Evolutionary conservation across 2,113 vertebrate genomes (phyloP).

Genomic region (Tiliqua scincoides): DNA sequence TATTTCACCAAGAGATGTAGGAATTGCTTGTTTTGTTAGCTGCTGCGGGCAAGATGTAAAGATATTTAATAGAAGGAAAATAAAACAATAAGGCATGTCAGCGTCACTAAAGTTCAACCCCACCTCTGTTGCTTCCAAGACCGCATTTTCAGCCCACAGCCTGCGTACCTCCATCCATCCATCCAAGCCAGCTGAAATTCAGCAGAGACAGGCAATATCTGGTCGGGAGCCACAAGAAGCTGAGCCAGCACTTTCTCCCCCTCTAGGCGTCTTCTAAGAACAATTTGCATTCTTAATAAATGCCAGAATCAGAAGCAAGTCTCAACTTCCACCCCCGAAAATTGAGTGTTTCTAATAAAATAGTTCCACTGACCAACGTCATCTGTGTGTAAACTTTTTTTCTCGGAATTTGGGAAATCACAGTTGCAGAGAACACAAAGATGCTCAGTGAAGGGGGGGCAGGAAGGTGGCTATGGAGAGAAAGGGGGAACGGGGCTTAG

Average conservation of each 20-base stretch:
- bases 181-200: constrained; percentile 42
- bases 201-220: background rate
- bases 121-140: background rate
- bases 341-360: no score
- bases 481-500: no score
- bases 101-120: background rate
- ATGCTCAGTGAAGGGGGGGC: no score
- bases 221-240: background rate
- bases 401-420: no score
- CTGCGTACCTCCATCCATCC: background rate
- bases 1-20: background rate
- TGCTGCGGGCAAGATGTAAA: no score
- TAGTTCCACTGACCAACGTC: no score
- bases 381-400: no score
- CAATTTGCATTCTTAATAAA: background rate
- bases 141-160: background rate
- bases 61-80: no score
- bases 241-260: rapidly evolving
- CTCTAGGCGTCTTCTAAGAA: background rate
- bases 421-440: no score
- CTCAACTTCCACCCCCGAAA: no score
- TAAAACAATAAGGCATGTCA: background rate
- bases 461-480: no score
- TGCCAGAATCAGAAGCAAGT: background rate
- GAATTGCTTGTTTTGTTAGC: background rate